Evolutionary conservation across 1,140 invertebrate species (phyloP).

Genomic region (Microplitis demolitor): DNA sequence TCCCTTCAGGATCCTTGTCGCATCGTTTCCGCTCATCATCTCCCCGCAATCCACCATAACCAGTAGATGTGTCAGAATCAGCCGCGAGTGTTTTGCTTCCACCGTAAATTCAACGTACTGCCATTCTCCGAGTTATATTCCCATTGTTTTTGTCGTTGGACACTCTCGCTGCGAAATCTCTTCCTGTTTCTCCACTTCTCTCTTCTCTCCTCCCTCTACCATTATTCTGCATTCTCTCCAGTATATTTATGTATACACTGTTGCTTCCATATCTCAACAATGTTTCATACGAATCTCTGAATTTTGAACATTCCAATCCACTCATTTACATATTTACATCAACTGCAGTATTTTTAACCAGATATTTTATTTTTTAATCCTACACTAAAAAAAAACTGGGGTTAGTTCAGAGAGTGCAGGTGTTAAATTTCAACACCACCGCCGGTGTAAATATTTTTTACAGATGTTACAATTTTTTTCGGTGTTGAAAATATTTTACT

Average conservation of each 20-base stretch:
- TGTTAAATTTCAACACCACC: no score
- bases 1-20: not conserved
- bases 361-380: no score
- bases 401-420: no score
- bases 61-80: conserved; percentile 25
- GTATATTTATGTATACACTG: not conserved
- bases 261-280: not conserved
- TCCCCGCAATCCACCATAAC: not conserved
- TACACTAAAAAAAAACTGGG: no score
- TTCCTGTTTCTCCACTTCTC: not conserved
- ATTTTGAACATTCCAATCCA: not conserved
- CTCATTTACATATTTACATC: not conserved
- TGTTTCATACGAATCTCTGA: not conserved
- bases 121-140: not conserved
- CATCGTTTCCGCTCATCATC: not conserved
- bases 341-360: no score
- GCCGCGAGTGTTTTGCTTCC: conserved; percentile 26
- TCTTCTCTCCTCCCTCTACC: not conserved
- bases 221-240: not conserved
- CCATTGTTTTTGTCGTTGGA: conserved; percentile 25
- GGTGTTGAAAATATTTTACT: no score
- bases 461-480: no score
- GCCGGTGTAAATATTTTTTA: no score
- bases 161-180: not conserved
- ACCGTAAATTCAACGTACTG: conserved; percentile 1